Base-by-base conservation (phyloP, 2,113 vertebrate genomes). In the Halichoerus grypus region DNA sequence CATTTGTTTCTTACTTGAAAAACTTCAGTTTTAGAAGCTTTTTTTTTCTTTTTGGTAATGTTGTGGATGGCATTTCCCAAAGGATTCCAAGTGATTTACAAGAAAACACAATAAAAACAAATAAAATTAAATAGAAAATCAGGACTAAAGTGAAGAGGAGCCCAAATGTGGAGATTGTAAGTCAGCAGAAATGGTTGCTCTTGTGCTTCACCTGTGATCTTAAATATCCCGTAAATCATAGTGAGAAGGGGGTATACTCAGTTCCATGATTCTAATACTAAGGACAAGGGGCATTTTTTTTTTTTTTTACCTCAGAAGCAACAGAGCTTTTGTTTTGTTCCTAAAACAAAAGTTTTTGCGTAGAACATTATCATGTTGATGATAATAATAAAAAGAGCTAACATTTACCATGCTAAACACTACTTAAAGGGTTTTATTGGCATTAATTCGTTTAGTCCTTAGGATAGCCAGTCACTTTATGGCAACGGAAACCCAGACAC, bases 1-100 rank as follows among this genome's bases (percentile, higher is more conserved):
- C 22, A 77, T 77, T 93, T 71, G 14, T n/a, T 88, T 97, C 24
- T 83, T 76, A 69, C n/a, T 88, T 8, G 28, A 88, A 92, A 87
- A 82, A 61, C 24, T 76, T 65, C 7, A 65, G 51, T 69, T 67
- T 92, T 84, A 84, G 36, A 84, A 76, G 21, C 4, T 69, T 36
- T 59, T 18, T 10, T 55, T 36, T 46, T 77, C 42, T 3, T 26
- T n/a, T 7, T 77, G 19, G 6, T 77, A 24, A 31, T 84, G 77
- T 83, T 76, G 57, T 51, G 8, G 14, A 51, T 33, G 31, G 22
- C 65, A 61, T 92, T 96, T 80, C 36, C 65, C 67, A 87, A 65
- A 67, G 31, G 31, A 67, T 83, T 93, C 71, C 49, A 87, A 57
- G 2, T 67, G 67, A 67, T 67, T 88, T 53, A 26, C 4, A 31